Evolutionary conservation across 2,113 vertebrate species (phyloP).

Genomic region (Megaceryle torquata): DNA sequence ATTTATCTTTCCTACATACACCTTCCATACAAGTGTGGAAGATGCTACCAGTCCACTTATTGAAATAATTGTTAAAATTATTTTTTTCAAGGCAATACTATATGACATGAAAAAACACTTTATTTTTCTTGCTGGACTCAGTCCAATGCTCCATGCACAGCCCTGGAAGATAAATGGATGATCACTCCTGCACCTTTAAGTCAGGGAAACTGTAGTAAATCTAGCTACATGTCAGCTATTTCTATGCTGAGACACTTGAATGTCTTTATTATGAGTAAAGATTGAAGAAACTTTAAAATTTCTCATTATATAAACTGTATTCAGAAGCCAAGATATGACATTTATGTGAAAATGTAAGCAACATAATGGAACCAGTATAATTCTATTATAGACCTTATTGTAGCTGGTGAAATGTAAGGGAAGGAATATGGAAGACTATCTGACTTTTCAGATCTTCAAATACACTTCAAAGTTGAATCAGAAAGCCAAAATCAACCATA

Average conservation of each 20-base stretch:
- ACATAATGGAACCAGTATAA: not conserved
- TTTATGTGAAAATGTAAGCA: not conserved
- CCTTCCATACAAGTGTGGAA: not conserved
- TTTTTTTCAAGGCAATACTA: not conserved
- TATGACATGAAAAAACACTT: not conserved
- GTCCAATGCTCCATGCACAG: not conserved
- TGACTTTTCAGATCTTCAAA: not conserved
- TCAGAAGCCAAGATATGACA: not conserved
- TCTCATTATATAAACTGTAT: not conserved
- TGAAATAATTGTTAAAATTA: not conserved
- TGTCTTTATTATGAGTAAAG: not conserved
- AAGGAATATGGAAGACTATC: not conserved
- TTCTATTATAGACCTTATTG: not conserved
- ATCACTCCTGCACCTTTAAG: not conserved
- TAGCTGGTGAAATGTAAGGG: not conserved
- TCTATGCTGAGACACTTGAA: not conserved
- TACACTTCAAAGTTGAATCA: not conserved
- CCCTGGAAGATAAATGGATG: not conserved
- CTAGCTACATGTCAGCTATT: not conserved
- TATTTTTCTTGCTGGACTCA: not conserved
- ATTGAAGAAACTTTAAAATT: not conserved
- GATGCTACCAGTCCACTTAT: not conserved
- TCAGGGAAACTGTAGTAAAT: not conserved
- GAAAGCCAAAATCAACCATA: not conserved
- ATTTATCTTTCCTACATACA: not conserved